Evolutionary conservation across 1,140 invertebrate species (phyloP).

Genomic region (Periplaneta americana): DNA sequence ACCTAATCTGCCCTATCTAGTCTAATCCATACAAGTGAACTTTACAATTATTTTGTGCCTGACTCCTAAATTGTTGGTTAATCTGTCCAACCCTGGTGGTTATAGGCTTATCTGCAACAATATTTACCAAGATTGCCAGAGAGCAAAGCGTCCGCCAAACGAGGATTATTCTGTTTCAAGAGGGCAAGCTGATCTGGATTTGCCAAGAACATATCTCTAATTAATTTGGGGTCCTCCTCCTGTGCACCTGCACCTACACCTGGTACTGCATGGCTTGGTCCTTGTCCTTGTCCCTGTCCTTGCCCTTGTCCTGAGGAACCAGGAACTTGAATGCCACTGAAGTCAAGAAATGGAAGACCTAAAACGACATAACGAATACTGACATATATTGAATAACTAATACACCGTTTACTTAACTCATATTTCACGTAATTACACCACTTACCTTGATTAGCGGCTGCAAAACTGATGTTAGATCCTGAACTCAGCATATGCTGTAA

Average conservation of each 20-base stretch:
- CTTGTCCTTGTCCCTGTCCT: neutral
- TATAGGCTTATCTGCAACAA: too few relatives aligned
- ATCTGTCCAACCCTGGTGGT: too few relatives aligned
- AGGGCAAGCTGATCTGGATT: slow-evolving; percentile 88
- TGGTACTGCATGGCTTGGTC: slow-evolving; percentile 26
- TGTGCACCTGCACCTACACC: slow-evolving; percentile 26
- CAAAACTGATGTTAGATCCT: slow-evolving; percentile 17
- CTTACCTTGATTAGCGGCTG: slow-evolving; percentile 21
- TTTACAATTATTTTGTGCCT: too few relatives aligned
- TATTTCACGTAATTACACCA: neutral
- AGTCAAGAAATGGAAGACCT: slow-evolving; percentile 65
- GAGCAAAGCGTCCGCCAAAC: slow-evolving; percentile 82
- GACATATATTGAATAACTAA: too few relatives aligned
- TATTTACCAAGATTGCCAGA: slow-evolving; percentile 72
- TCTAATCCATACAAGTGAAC: too few relatives aligned
- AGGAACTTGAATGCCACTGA: slow-evolving; percentile 79
- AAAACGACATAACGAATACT: slow-evolving; percentile 15
- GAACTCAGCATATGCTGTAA: slow-evolving; percentile 61
- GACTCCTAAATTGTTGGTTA: too few relatives aligned
- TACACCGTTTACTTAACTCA: neutral
- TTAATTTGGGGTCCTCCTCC: slow-evolving; percentile 82
- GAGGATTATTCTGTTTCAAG: slow-evolving; percentile 90
- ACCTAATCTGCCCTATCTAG: too few relatives aligned
- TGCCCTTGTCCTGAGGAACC: neutral
- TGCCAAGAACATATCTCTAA: slow-evolving; percentile 84